A percentile compares a stretch with the other conserved stretches of the same genome.
Evolutionary conservation across 37 sponge, comb jelly and placozoan species (phyloP).

Genomic region (Agelas oroides): DNA sequence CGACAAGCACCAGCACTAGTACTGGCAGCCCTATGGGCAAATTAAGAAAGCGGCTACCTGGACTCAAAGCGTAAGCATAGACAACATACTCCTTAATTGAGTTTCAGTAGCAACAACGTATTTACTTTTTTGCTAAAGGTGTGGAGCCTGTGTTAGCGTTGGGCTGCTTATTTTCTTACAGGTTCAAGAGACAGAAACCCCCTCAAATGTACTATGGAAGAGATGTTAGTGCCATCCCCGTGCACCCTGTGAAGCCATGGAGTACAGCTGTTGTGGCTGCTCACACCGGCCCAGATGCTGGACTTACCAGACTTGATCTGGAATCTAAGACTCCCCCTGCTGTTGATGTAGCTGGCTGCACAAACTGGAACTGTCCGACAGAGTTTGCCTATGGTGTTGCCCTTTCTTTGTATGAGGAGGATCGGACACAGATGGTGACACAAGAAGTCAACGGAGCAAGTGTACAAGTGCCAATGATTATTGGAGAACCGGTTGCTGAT

Average conservation of each 20-base stretch:
- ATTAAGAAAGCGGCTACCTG: too few relatives aligned
- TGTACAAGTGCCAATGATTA: background rate
- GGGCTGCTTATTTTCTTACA: background rate
- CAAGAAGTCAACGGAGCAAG: background rate
- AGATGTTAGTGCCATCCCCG: constrained; percentile 25
- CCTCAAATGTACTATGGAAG: constrained; percentile 19
- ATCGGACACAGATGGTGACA: constrained; percentile 2
- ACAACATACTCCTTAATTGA: too few relatives aligned
- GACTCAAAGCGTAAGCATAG: too few relatives aligned
- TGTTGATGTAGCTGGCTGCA: constrained; percentile 45
- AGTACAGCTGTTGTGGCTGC: constrained; percentile 39
- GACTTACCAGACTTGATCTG: constrained; percentile 67
- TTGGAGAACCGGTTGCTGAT: constrained; percentile 94
- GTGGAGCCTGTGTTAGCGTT: too few relatives aligned
- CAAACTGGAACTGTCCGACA: constrained; percentile 65
- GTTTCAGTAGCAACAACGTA: too few relatives aligned
- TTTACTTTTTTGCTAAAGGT: too few relatives aligned
- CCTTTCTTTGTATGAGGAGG: constrained; percentile 88
- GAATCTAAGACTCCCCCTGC: background rate
- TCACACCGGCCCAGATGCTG: constrained; percentile 85
- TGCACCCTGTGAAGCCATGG: constrained; percentile 22
- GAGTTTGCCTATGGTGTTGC: constrained; percentile 87
- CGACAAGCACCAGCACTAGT: too few relatives aligned
- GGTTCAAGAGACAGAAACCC: constrained; percentile 10
- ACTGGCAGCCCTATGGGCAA: too few relatives aligned